Evolutionary conservation across 2,888 invertebrate genomes (phyloP).

Genomic region (Chymomyza procnemis): DNA sequence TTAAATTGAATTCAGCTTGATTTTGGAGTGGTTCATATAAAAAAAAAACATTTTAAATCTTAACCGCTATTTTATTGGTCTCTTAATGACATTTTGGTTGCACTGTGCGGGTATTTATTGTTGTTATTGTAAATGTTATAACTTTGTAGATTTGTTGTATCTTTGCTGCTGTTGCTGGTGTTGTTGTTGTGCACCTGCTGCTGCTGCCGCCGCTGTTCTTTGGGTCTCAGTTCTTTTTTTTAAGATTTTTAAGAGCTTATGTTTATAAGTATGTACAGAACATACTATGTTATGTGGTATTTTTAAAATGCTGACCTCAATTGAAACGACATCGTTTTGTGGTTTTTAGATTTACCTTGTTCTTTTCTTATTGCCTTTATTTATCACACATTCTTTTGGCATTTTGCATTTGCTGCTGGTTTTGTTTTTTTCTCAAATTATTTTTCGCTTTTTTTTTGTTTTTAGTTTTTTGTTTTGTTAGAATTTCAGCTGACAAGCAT

Average conservation of each 20-base stretch:
- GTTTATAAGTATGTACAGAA: background rate
- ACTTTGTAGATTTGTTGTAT: background rate
- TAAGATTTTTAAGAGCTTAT: background rate
- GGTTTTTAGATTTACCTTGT: constrained; percentile 1
- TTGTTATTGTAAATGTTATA: background rate
- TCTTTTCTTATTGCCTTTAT: background rate
- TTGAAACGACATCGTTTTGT: constrained; percentile 11
- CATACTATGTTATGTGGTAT: background rate
- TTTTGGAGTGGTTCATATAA: no score
- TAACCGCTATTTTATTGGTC: background rate
- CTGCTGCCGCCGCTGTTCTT: no score
- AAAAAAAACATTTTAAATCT: background rate
- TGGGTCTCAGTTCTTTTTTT: background rate
- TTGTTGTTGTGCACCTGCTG: background rate
- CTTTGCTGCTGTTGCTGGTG: background rate
- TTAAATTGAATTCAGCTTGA: no score
- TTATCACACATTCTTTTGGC: background rate
- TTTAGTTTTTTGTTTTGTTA: background rate
- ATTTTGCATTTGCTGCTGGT: background rate
- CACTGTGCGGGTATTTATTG: background rate
- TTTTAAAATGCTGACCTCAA: constrained; percentile 36
- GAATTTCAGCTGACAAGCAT: constrained; percentile 14
- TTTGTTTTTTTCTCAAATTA: background rate
- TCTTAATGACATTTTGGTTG: background rate
- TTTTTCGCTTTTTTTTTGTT: no score